A percentile compares a stretch with the other conserved stretches of the same genome.
Conservation (phyloP, 2,797 vertebrate genomes). For the Spheniscus humboldti region DNA sequence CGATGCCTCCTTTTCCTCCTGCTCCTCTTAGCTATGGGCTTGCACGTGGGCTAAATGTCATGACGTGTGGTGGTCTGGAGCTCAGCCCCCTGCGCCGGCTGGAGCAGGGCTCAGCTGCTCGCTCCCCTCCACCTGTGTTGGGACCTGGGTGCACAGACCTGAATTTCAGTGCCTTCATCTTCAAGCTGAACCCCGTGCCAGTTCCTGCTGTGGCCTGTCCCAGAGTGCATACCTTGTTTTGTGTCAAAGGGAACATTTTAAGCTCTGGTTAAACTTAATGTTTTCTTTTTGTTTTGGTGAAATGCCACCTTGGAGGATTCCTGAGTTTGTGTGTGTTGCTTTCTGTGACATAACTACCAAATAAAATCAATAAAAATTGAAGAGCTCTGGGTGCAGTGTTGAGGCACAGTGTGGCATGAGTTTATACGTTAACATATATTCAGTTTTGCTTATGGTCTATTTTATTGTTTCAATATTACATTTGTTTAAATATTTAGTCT, state of each 20-base stretch:
- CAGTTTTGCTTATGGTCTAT: background rate
- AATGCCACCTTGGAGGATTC: background rate
- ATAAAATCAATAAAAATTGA: background rate
- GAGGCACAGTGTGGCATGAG: background rate
- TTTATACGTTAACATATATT: background rate
- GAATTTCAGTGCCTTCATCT: background rate
- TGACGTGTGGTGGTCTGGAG: accelerated
- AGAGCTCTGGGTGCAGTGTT: background rate
- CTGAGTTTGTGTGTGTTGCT: background rate
- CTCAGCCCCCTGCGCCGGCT: background rate
- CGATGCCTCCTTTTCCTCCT: accelerated
- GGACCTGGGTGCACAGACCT: background rate
- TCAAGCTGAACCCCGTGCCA: background rate
- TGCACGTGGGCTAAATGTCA: background rate
- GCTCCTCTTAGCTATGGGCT: background rate
- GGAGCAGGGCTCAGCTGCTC: background rate
- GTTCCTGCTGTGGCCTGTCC: background rate
- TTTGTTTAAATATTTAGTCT: background rate
- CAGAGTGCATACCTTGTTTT: background rate
- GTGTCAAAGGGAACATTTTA: background rate
- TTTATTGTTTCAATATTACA: background rate
- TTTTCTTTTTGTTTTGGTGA: background rate
- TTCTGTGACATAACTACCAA: background rate
- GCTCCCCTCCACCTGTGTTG: accelerated
- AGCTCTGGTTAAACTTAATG: background rate